Evolutionary conservation across 2,113 vertebrate genomes (phyloP), one percentile per base, ranked within the genome.

Genomic region (Halichoerus grypus): DNA sequence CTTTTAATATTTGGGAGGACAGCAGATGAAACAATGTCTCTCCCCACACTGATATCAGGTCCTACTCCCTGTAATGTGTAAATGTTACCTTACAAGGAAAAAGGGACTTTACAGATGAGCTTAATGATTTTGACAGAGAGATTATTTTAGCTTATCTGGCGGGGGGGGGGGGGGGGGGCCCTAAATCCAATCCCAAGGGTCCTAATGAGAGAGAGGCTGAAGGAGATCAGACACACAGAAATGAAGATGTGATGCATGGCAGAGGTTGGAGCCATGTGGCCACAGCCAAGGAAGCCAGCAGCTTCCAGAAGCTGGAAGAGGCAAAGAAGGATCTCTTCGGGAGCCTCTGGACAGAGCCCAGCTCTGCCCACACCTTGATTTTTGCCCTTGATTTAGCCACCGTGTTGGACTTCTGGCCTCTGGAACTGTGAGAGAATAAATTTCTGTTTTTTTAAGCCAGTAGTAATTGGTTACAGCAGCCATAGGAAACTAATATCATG

Each of bases 231-330:
- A 51, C 6, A n/a, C 2, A 42, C 2, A n/a, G 24, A 12, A 4
- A 69, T 18, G 11, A 3, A 0, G 0, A 5, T 7, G 1, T 4
- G 9, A 18, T 1, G 0, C 18, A 11, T 33, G 51, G 67, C 42
- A 8, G 59, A 74, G 49, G 7, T 0, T 28, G 63, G 49, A 26
- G 22, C 11, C 19, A 69, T 0, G 28, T 1, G 12, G 36, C 51
- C 36, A 4, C 1, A 31, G 42, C 59, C 51, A 11, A 4, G 9
- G 42, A 39, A 4, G 2, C 24, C 51, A 7, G 15, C 0, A 31
- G 4, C 14, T 19, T 4, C 11, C 6, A 5, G 26, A 1, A 22
- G 31, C 33, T 3, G 15, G 16, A 7, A 42, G 74, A n/a, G 31
- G 57, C 14, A 10, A 1, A 7, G 12, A 18, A 53, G 18, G 2